Conservation (phyloP, 2,888 invertebrate species). For the Philaethria dido region DNA sequence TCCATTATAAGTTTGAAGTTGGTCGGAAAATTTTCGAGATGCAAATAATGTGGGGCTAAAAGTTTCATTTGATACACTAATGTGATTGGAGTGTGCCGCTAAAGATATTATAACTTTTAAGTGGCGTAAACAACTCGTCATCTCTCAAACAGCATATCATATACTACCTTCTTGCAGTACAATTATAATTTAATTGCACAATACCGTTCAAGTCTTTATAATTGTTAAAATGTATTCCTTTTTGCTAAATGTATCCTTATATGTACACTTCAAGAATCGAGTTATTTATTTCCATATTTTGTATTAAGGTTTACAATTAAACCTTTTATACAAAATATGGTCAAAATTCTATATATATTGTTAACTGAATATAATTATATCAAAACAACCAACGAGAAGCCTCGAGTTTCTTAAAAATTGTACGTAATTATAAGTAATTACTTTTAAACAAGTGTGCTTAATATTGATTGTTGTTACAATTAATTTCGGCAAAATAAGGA, state of each 20-base stretch:
- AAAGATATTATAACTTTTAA: slow-evolving; percentile 68
- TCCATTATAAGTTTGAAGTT: slow-evolving; percentile 74
- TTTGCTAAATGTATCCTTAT: no score
- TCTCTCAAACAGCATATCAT: slow-evolving; percentile 28
- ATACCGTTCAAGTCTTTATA: not conserved
- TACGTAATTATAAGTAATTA: slow-evolving; percentile 5
- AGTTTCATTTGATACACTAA: slow-evolving; percentile 67
- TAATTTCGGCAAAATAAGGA: slow-evolving; percentile 31
- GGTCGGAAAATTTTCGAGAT: slow-evolving; percentile 63
- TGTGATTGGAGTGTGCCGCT: slow-evolving; percentile 64
- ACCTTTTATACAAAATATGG: not conserved
- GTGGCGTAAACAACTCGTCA: slow-evolving; percentile 62
- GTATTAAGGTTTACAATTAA: no score
- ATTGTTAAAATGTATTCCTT: not conserved
- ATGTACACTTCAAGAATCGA: no score
- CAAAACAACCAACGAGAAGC: not conserved
- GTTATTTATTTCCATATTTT: no score
- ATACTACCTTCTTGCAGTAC: slow-evolving; percentile 30
- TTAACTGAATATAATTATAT: not conserved
- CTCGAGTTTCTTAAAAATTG: not conserved
- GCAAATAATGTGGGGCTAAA: slow-evolving; percentile 66
- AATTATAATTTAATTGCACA: not conserved
- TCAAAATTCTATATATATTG: not conserved
- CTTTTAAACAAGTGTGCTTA: slow-evolving; percentile 12
- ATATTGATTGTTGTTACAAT: slow-evolving; percentile 28